These are phyloP conservation scores for Esox niger DNA, from an alignment of 2,113 vertebrate species.

Conservation along the genomic window DNA sequence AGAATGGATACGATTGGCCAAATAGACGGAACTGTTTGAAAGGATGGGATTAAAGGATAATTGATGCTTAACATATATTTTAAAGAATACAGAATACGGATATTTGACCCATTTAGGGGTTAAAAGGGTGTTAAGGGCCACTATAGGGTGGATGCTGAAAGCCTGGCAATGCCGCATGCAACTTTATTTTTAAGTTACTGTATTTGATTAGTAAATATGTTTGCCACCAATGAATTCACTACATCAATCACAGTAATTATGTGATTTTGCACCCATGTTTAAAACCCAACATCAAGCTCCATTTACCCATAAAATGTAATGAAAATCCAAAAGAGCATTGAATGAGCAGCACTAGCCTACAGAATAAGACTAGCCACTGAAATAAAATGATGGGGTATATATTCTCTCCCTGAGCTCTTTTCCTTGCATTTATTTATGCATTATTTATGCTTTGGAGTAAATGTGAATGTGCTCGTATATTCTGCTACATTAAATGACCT, in stretches of 20 bases:
- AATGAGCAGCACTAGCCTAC: background rate
- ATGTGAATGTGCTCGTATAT: slow-evolving; percentile 25
- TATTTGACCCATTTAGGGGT: too few relatives aligned
- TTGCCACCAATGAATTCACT: background rate
- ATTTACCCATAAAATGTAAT: slow-evolving; percentile 27
- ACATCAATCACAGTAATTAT: background rate
- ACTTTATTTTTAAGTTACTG: background rate
- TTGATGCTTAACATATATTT: background rate
- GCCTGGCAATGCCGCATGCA: too few relatives aligned
- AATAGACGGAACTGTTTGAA: too few relatives aligned
- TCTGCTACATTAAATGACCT: slow-evolving; percentile 66
- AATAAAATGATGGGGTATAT: slow-evolving; percentile 34
- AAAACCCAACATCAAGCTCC: background rate
- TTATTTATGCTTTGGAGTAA: slow-evolving; percentile 48
- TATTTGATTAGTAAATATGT: background rate
- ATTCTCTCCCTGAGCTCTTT: slow-evolving; percentile 47
- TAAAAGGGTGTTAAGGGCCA: too few relatives aligned
- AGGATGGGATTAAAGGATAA: too few relatives aligned
- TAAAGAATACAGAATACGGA: background rate
- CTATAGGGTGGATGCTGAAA: too few relatives aligned
- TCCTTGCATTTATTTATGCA: slow-evolving; percentile 25
- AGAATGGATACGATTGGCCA: too few relatives aligned
- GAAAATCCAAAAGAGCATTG: background rate
- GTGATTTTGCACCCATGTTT: slow-evolving; percentile 8
- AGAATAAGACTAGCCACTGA: slow-evolving; percentile 16